These are phyloP conservation scores for Limnephilus auricula DNA, from an alignment of 2,888 invertebrate species.

Conservation along the genomic window DNA sequence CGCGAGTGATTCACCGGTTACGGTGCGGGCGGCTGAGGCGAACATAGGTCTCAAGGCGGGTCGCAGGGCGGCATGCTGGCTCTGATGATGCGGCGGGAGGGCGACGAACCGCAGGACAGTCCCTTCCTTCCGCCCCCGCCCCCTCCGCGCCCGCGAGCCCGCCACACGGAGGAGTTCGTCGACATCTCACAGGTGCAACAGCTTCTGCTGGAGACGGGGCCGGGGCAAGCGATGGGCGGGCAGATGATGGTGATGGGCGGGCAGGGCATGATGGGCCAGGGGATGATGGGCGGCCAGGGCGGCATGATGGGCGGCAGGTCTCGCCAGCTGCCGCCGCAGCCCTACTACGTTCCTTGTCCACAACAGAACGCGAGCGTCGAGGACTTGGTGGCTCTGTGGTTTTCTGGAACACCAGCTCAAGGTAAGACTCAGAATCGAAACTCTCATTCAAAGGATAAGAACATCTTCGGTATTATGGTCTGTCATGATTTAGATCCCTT, in stretches of 20 bases:
- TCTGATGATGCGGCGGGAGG: slow-evolving; percentile 85
- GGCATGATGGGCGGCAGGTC: slow-evolving; percentile 61
- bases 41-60: background rate
- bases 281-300: slow-evolving; percentile 67
- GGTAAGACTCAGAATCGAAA: slow-evolving; percentile 72
- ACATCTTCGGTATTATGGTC: background rate
- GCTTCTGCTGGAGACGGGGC: slow-evolving; percentile 79
- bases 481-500: background rate
- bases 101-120: slow-evolving; percentile 80
- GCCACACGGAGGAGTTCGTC: slow-evolving; percentile 83
- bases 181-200: slow-evolving; percentile 90
- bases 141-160: slow-evolving; percentile 69
- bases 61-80: slow-evolving; percentile 65
- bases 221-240: slow-evolving; percentile 64
- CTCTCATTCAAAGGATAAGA: background rate
- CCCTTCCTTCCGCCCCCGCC: slow-evolving; percentile 73
- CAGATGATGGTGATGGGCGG: slow-evolving; percentile 62
- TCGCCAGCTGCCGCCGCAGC: slow-evolving; percentile 54
- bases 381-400: slow-evolving; percentile 87
- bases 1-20: background rate
- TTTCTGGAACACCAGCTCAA: slow-evolving; percentile 80
- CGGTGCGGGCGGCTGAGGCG: background rate
- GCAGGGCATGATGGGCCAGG: slow-evolving; percentile 63
- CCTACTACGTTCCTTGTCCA: slow-evolving; percentile 69
- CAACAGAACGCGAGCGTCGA: slow-evolving; percentile 82